These are phyloP conservation scores for Burhinus oedicnemus DNA, from an alignment of 2,113 vertebrate species.

Conservation along the genomic window DNA sequence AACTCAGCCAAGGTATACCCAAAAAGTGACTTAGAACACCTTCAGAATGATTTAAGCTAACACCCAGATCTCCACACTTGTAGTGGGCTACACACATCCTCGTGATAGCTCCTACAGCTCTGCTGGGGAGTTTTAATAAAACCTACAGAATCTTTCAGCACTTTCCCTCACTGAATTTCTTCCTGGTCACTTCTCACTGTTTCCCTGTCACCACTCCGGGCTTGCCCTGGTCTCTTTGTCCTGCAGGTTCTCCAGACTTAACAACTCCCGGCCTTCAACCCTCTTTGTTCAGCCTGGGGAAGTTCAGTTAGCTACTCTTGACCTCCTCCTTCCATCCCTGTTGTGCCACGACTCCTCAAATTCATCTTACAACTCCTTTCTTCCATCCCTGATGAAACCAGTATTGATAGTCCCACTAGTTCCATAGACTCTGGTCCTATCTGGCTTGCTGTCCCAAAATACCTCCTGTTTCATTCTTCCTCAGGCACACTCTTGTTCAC, in stretches of 20 bases:
- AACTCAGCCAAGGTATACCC: neutral
- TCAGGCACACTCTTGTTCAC: neutral
- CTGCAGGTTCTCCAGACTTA: neutral
- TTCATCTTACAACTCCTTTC: neutral
- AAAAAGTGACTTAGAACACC: neutral
- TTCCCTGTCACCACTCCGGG: neutral
- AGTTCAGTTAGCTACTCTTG: neutral
- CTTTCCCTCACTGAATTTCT: neutral
- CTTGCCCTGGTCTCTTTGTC: neutral
- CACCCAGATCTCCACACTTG: neutral
- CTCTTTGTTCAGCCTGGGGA: neutral
- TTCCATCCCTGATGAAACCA: neutral
- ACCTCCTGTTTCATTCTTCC: neutral
- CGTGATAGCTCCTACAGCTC: neutral
- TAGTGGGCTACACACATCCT: neutral
- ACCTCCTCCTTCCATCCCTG: neutral
- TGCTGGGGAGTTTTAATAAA: neutral
- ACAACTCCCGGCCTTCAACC: neutral
- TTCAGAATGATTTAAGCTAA: neutral
- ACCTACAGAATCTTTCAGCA: neutral
- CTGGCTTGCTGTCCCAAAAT: neutral
- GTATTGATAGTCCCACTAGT: neutral
- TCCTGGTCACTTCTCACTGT: neutral
- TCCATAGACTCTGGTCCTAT: neutral
- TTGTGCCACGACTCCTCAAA: neutral